A percentile compares a stretch with the other conserved stretches of the same genome.
phyloP scores from a whole-genome alignment of 2,113 vertebrate species.

The Paradoxurus hermaphroditus region DNA sequence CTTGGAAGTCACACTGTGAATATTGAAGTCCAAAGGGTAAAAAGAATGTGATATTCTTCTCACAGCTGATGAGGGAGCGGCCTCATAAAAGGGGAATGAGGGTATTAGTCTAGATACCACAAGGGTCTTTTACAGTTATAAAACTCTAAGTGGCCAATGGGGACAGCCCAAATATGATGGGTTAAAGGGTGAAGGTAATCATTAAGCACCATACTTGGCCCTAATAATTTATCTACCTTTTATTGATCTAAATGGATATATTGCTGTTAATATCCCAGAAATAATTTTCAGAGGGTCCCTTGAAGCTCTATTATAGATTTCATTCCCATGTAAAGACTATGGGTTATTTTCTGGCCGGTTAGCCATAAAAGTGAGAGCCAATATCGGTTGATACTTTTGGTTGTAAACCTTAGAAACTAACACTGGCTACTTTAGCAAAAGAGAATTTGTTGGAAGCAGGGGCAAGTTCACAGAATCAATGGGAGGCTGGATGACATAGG shows the following conservation, averaged over 20 bases:
- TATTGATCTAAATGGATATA: constrained; percentile 56
- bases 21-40: constrained; percentile 64
- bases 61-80: not conserved
- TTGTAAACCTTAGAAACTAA: constrained; percentile 32
- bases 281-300: constrained; percentile 4
- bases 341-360: constrained; percentile 43
- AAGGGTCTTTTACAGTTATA: not conserved
- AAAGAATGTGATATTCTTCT: constrained; percentile 24
- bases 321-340: not conserved
- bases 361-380: constrained; percentile 1
- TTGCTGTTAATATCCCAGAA: constrained; percentile 50
- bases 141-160: constrained; percentile 35
- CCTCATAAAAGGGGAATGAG: constrained; percentile 59
- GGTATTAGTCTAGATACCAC: not conserved
- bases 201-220: constrained; percentile 1
- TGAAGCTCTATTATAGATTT: constrained; percentile 46
- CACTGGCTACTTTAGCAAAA: not conserved
- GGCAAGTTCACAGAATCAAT: not conserved
- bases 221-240: constrained; percentile 37
- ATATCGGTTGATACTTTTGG: not conserved
- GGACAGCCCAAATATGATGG: not conserved
- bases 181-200: constrained; percentile 42
- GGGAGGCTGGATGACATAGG: not conserved
- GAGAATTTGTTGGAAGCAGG: not conserved
- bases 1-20: not conserved